Base-by-base conservation (phyloP, 2,888 invertebrate species). In the Enchytraeus crypticus region DNA sequence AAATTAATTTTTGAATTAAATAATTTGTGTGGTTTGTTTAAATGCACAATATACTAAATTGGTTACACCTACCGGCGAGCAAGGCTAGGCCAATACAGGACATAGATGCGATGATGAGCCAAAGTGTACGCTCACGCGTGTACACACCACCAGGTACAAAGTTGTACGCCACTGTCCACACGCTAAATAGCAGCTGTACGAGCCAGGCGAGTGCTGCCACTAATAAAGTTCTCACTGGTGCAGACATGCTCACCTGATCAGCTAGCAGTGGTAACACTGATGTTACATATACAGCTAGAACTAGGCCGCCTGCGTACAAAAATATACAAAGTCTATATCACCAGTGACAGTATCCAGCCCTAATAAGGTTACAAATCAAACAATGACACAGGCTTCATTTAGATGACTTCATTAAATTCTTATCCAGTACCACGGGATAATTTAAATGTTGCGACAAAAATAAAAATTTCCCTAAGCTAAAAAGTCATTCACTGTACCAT, bases 131-230 rank as follows among this genome's bases (percentile, higher is more conserved):
- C 65, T 79, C 79, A 32, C 79, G 66, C 2, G 79, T 79, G 65
- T 77, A 79, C 21, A 70, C 75, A 4, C 79, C 79, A 3, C 77
- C 77, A 8, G 79, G 79, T 18, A 79, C 79, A 72, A 79, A 79
- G 68, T 79, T 79, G 66, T 74, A 79, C 1, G 79, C 79, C 49
- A 77, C 74, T 0, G 78, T 78, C 79, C 79, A 79, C 33, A 79
- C 79, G 45, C 71, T 72, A 67, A 77, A 79, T 59, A 76, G 71
- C 18, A 75, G 73, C 70, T 76, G 71, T 2, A 71, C 58, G 32
- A 79, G 64, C 61, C 74, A 79, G 2, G 73, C 57, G 59, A 76
- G 69, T 3, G 73, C 62, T n/a, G 72, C 66, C 21, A 78, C 61
- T 14, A 72, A 69, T 14, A 73, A 62, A 2, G 68, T 62, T 5